Evolutionary conservation across 2,888 invertebrate genomes (phyloP).

Genomic region (Perizoma flavofasciatum): DNA sequence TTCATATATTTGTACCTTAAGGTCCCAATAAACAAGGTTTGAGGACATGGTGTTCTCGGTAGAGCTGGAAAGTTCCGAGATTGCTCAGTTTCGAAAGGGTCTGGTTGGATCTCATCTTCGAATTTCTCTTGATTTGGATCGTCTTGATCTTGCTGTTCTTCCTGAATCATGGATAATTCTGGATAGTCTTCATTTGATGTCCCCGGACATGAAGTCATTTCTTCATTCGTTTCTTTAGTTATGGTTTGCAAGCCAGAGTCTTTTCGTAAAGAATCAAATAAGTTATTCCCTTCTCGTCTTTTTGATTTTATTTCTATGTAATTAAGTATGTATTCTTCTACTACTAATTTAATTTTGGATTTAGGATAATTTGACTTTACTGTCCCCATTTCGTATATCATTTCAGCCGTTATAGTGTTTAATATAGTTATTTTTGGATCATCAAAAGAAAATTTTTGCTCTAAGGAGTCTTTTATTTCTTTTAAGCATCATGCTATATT

Average conservation of each 20-base stretch:
- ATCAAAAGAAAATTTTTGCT: neutral
- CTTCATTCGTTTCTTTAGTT: neutral
- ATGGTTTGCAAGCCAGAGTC: neutral
- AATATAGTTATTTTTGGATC: neutral
- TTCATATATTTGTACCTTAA: conserved; percentile 3
- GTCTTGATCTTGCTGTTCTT: neutral
- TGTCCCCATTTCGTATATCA: too few relatives aligned
- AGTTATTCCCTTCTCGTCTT: neutral
- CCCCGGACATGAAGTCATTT: neutral
- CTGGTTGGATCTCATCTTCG: neutral
- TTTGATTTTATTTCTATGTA: too few relatives aligned
- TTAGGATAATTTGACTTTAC: too few relatives aligned
- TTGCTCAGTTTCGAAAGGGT: neutral
- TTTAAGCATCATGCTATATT: too few relatives aligned
- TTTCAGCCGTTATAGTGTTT: neutral
- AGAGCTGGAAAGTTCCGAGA: conserved; percentile 3
- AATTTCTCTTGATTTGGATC: too few relatives aligned
- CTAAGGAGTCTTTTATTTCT: neutral
- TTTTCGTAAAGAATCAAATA: neutral
- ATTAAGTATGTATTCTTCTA: neutral
- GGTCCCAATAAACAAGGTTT: conserved; percentile 2
- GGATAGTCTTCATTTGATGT: neutral
- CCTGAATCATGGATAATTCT: neutral
- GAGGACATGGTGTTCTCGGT: conserved; percentile 5
- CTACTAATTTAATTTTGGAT: too few relatives aligned